These are phyloP conservation scores for Tortricodes alternella DNA, from an alignment of 2,888 invertebrate species.

Conservation along the genomic window DNA sequence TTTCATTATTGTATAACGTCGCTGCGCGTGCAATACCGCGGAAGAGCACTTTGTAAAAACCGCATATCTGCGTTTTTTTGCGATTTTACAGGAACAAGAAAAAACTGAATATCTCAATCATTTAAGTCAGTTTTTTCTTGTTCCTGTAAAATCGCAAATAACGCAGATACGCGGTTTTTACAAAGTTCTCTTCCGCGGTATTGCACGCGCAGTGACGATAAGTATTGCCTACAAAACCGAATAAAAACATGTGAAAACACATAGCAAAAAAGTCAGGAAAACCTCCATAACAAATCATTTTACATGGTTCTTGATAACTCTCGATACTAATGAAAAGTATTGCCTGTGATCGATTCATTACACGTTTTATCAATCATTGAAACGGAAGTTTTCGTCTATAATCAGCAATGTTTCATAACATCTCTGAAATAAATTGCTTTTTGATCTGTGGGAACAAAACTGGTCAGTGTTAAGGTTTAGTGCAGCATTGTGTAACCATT, in stretches of 20 bases:
- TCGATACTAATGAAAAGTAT: neutral
- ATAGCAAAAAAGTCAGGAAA: neutral
- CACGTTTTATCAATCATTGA: neutral
- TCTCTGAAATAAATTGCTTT: neutral
- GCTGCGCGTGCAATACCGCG: too few species aligned
- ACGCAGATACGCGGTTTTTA: too few species aligned
- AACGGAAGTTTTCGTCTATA: neutral
- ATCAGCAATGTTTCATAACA: neutral
- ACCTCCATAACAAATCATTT: neutral
- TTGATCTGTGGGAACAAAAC: neutral
- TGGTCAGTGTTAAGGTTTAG: neutral
- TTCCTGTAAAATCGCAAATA: too few species aligned
- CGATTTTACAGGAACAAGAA: too few species aligned
- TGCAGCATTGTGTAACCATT: neutral
- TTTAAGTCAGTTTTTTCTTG: too few species aligned
- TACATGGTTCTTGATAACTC: neutral
- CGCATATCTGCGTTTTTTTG: too few species aligned
- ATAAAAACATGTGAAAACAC: neutral
- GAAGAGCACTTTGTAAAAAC: too few species aligned
- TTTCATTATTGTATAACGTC: too few species aligned
- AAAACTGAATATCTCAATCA: too few species aligned
- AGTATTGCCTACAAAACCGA: neutral
- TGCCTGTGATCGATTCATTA: constrained; percentile 19
- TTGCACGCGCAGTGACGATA: too few species aligned
- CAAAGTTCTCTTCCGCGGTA: too few species aligned